Evolutionary conservation across 2,888 invertebrate genomes (phyloP).

Genomic region (Trichogramma dendrolimi): DNA sequence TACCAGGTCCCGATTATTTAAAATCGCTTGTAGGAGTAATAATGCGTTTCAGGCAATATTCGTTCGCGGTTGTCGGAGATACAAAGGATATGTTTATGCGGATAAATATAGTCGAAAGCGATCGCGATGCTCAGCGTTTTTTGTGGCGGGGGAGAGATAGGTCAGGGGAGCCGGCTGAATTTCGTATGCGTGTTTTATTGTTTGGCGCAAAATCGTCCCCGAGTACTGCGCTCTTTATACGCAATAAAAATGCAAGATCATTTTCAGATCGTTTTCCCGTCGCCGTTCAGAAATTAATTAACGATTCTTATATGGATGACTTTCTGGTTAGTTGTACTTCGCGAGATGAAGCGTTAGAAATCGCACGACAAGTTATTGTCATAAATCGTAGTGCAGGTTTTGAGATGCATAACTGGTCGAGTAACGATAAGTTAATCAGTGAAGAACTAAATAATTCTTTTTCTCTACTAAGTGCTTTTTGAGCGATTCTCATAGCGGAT

Average conservation of each 20-base stretch:
- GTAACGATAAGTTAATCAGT: background rate
- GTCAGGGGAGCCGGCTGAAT: background rate
- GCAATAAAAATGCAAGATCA: slow-evolving; percentile 32
- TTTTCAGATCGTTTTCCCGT: slow-evolving; percentile 25
- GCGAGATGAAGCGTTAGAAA: slow-evolving; percentile 20
- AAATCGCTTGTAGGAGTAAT: too few species aligned
- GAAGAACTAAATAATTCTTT: background rate
- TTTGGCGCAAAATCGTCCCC: slow-evolving; percentile 12
- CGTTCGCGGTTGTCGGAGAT: too few species aligned
- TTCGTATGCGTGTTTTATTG: background rate
- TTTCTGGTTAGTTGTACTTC: slow-evolving; percentile 28
- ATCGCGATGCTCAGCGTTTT: too few species aligned
- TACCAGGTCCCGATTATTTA: too few species aligned
- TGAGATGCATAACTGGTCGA: slow-evolving; percentile 9
- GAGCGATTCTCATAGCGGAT: background rate
- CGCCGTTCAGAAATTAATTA: slow-evolving; percentile 32
- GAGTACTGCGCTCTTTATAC: slow-evolving; percentile 28
- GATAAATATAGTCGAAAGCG: too few species aligned
- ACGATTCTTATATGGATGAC: slow-evolving; percentile 35
- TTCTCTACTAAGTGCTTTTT: background rate
- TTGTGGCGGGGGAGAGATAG: slow-evolving; percentile 2
- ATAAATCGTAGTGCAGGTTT: slow-evolving; percentile 15
- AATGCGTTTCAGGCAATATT: too few species aligned
- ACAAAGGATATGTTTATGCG: too few species aligned
- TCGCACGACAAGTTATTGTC: slow-evolving; percentile 23